A percentile compares a stretch with the other conserved stretches of the same genome.
Conservation (phyloP, 2,888 invertebrate genomes). For the Sarcophaga subvicina region DNA sequence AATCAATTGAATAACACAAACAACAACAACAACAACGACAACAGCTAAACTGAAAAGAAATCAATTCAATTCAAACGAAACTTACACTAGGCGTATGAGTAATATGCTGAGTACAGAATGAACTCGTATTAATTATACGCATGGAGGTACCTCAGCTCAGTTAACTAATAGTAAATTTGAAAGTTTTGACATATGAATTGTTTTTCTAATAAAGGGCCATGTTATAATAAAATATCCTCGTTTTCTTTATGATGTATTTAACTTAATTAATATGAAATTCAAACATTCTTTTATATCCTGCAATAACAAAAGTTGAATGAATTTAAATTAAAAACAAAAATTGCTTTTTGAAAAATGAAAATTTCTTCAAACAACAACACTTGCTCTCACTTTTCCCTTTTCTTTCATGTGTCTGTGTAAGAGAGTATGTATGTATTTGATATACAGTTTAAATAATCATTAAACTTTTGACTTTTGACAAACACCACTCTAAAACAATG, state of each 20-base stretch:
- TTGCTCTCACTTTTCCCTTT: background rate
- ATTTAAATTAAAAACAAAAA: background rate
- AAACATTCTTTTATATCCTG: no score
- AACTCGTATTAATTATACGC: no score
- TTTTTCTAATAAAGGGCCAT: no score
- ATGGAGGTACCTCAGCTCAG: no score
- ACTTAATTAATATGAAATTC: no score
- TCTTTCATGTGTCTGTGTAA: background rate
- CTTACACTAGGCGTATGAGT: no score
- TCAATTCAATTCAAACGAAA: no score
- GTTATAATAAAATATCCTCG: no score
- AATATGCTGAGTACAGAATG: no score
- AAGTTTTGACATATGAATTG: no score
- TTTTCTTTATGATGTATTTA: no score
- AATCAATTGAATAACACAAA: background rate
- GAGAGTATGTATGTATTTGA: constrained; percentile 8
- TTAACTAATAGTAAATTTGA: no score
- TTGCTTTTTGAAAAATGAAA: constrained; percentile 11
- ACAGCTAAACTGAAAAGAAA: background rate
- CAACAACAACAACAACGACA: background rate
- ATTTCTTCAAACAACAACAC: background rate
- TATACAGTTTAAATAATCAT: constrained; percentile 44
- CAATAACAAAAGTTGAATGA: background rate
- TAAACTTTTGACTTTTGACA: constrained; percentile 47
- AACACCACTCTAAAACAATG: constrained; percentile 10